Conservation (phyloP, 1,140 invertebrate species). For the Mya arenaria region DNA sequence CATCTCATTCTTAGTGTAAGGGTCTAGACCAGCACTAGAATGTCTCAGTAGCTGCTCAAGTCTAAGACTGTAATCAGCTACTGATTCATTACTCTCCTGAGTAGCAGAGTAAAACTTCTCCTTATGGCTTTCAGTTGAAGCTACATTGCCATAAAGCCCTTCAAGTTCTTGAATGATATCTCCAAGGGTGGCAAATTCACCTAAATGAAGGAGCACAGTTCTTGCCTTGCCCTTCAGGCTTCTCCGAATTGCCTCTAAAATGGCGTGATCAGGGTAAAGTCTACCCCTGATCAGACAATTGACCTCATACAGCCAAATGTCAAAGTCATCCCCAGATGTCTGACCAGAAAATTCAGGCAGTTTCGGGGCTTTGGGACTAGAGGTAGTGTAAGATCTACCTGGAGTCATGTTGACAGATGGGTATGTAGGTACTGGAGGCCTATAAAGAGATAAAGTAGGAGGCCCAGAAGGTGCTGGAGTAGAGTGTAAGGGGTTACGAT, state of each 20-base stretch:
- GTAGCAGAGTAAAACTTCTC: neutral
- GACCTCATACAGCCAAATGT: neutral
- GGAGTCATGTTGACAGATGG: neutral
- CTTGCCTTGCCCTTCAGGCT: neutral
- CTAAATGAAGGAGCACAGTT: neutral
- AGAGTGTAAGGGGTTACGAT: no score
- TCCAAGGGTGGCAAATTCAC: neutral
- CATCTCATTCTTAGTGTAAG: neutral
- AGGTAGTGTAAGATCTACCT: neutral
- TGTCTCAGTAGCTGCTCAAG: neutral
- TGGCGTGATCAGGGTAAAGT: neutral
- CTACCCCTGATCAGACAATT: neutral
- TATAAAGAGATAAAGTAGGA: no score
- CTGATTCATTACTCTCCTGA: neutral
- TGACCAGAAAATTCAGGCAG: neutral
- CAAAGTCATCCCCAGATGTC: neutral
- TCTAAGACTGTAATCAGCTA: neutral
- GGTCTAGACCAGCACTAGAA: neutral
- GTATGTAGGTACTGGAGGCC: no score
- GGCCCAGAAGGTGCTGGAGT: no score
- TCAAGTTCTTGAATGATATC: neutral
- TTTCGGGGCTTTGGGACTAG: neutral
- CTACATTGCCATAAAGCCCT: neutral
- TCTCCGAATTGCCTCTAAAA: neutral
- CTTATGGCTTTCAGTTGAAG: neutral